Evolutionary conservation across 2,113 vertebrate genomes (phyloP).

Genomic region (Tragelaphus scriptus): DNA sequence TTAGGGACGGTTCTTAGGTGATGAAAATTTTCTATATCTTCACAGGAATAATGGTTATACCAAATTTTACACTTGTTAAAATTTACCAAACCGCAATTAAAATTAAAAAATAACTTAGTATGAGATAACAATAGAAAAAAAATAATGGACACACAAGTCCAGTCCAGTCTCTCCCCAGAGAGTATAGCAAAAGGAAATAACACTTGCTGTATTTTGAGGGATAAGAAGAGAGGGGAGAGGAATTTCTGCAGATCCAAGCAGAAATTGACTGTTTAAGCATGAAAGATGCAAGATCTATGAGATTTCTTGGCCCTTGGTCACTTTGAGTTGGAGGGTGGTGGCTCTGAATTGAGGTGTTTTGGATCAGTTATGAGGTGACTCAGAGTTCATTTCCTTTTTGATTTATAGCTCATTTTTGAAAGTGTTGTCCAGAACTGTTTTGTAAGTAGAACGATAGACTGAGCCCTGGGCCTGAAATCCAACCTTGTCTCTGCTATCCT

Average conservation of each 20-base stretch:
- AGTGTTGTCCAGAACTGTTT: not conserved
- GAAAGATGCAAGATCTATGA: not conserved
- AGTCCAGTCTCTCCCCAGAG: not conserved
- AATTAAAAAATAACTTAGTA: not conserved
- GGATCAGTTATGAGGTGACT: slow-evolving; percentile 23
- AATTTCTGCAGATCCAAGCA: not conserved
- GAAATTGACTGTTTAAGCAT: not conserved
- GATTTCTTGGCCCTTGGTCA: not conserved
- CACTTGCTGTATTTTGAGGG: not conserved
- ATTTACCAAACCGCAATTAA: not conserved
- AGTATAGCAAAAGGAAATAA: not conserved
- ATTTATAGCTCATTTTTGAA: slow-evolving; percentile 33
- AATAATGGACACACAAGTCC: not conserved
- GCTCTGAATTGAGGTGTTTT: slow-evolving; percentile 13
- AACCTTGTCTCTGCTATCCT: not conserved
- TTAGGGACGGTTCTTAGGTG: not conserved
- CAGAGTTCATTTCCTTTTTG: slow-evolving; percentile 44
- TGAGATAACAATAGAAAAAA: not conserved
- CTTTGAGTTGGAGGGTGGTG: not conserved
- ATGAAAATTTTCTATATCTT: not conserved
- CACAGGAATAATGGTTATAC: not conserved
- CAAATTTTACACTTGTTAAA: not conserved
- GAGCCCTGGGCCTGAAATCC: not conserved
- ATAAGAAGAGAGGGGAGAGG: not conserved
- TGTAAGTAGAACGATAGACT: not conserved